A percentile compares a stretch with the other conserved stretches of the same genome.
Conservation (phyloP, 1,140 invertebrate species). For the Bathynomus jamesi region DNA sequence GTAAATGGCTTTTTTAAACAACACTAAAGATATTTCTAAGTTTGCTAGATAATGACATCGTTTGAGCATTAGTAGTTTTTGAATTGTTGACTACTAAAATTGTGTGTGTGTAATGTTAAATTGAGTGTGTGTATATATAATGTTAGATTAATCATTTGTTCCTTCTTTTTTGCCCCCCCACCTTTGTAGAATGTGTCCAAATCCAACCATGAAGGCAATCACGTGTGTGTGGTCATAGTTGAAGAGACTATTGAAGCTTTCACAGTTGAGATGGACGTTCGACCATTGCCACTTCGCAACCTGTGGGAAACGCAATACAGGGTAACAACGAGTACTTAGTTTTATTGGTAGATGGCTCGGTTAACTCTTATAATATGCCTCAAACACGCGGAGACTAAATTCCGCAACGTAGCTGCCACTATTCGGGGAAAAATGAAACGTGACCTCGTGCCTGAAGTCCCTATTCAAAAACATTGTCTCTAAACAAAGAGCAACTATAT, state of each 20-base stretch:
- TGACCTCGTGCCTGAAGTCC: background rate
- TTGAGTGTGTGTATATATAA: background rate
- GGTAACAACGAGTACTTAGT: background rate
- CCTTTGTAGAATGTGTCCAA: background rate
- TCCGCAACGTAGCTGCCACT: background rate
- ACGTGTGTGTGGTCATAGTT: background rate
- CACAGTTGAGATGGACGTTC: background rate
- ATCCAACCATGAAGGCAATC: background rate
- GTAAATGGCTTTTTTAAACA: no score
- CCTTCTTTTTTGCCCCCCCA: background rate
- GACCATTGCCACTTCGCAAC: background rate
- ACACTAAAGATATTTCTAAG: no score
- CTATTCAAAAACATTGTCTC: background rate
- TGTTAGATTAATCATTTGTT: background rate
- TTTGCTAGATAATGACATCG: no score
- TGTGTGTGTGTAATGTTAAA: no score
- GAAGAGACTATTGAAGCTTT: background rate
- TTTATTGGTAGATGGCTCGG: background rate
- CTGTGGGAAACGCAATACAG: background rate
- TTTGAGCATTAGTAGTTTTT: no score
- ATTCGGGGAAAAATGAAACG: background rate
- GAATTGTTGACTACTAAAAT: no score
- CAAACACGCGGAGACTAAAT: background rate
- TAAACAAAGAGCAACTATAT: background rate
- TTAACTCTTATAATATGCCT: background rate